Base-by-base conservation (phyloP, 2,113 vertebrate species). In the Embiotoca jacksoni region DNA sequence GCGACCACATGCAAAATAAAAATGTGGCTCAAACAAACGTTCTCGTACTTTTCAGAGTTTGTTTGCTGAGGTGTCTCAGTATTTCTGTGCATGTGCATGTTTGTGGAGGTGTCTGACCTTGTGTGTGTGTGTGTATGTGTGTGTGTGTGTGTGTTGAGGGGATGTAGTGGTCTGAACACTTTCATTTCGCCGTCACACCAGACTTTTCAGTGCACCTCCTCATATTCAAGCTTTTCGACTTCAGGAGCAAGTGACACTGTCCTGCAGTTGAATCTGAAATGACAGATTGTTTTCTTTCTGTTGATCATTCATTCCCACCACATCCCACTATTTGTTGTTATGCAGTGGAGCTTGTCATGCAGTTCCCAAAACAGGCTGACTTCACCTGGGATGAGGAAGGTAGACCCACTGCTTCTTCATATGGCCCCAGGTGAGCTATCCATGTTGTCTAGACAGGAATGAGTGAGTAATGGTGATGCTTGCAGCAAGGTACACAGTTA, bases 391-490 rank as follows among this genome's bases (percentile, higher is more conserved):
- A 9, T 7, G 50, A 36, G 11, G 53, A 69, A 84, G 69, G 64
- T 72, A 56, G 61, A 30, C 59, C 54, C 58, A 55, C 69, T 46
- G 59, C 63, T 50, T 49, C 15, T 31, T 4, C 15, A 1, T 33
- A 33, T 10, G 16, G 73, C 63, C 44, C 44, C 85, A 91, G 88
- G 92, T 93, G 82, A 84, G 69, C 70, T 79, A 82, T 70, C 60
- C 15, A 6, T n/a, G 68, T 57, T 9, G 90, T 93, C 92, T 92
- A 92, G 93, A 94, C 92, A 35, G 90, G 88, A 90, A 84, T 31
- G 54, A 50, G 72, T 93, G 91, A 93, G 78, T 93, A 89, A 93
- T 69, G n/a, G 47, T 71, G 83, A 77, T 14, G 35, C 47, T 60
- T 30, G 44, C 71, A 50, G 65, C 41, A 64, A 69, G 33, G 65